phyloP scores from a whole-genome alignment of 2,113 vertebrate species.

The Tragelaphus scriptus region DNA sequence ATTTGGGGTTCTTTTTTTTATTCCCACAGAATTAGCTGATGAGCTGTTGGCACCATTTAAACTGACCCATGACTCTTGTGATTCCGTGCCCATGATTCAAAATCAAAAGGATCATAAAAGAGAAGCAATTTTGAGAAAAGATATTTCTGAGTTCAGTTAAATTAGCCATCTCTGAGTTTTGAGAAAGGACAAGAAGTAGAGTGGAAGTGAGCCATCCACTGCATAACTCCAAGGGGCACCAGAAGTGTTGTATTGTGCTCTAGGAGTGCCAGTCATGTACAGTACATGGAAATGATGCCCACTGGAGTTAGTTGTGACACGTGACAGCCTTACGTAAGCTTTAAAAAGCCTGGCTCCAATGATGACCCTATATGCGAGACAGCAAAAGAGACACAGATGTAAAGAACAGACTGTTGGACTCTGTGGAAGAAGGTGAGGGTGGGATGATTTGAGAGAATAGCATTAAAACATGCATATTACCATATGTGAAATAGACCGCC shows the following conservation, averaged over 20 bases:
- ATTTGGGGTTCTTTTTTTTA: background rate
- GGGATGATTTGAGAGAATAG: background rate
- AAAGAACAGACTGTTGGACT: background rate
- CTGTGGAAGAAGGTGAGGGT: background rate
- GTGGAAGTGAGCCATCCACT: background rate
- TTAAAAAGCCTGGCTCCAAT: background rate
- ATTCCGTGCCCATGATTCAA: constrained; percentile 9
- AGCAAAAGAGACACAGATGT: background rate
- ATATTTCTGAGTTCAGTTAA: background rate
- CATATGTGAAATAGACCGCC: background rate
- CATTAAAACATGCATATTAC: background rate
- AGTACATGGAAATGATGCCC: background rate
- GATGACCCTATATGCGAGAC: background rate
- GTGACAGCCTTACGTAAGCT: background rate
- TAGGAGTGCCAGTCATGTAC: background rate
- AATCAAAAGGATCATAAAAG: background rate
- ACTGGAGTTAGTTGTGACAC: background rate
- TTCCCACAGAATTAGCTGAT: background rate
- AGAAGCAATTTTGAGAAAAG: constrained; percentile 15
- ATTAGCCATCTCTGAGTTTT: background rate
- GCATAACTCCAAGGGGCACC: background rate
- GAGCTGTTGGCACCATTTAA: background rate
- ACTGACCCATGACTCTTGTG: background rate
- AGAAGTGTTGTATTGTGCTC: background rate
- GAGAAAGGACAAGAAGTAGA: background rate